Percentiles rank a stretch among this genome's conserved stretches.
These are phyloP conservation scores for Forbesichthys papilliferus DNA, from an alignment of 2,113 vertebrate species.

Conservation along the genomic window DNA sequence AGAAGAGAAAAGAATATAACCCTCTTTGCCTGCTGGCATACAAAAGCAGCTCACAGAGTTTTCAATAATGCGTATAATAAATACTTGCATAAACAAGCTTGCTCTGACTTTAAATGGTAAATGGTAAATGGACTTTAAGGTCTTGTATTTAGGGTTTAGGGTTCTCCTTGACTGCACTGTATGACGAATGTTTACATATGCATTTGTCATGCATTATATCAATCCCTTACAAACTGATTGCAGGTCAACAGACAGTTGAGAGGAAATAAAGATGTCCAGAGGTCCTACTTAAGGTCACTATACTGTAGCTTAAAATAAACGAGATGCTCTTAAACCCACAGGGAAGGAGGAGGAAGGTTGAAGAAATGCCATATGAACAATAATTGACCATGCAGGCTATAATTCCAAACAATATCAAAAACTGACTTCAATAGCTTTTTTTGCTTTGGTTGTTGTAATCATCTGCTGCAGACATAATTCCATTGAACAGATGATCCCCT, in stretches of 20 bases:
- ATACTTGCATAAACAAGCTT: slow-evolving; percentile 18
- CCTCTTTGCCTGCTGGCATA: slow-evolving; percentile 26
- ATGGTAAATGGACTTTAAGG: too few species aligned
- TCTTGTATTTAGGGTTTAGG: too few species aligned
- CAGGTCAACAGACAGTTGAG: background rate
- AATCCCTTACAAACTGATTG: background rate
- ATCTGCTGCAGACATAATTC: background rate
- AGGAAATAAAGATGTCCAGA: background rate
- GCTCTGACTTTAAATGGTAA: background rate
- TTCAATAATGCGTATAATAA: slow-evolving; percentile 25
- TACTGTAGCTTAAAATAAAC: background rate
- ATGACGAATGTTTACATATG: background rate
- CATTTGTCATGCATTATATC: background rate
- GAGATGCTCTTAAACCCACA: background rate
- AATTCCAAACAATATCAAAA: background rate
- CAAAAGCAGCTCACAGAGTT: slow-evolving; percentile 16
- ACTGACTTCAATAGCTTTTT: background rate
- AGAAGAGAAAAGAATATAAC: slow-evolving; percentile 47
- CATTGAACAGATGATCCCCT: slow-evolving; percentile 1
- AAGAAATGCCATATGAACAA: slow-evolving; percentile 9
- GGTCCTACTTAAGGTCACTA: background rate
- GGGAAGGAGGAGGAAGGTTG: background rate
- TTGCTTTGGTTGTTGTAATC: background rate
- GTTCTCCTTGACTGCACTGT: background rate
- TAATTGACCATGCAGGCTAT: slow-evolving; percentile 9